phyloP scores from a whole-genome alignment of 2,797 vertebrate species.

The Catostomus latipinnis region DNA sequence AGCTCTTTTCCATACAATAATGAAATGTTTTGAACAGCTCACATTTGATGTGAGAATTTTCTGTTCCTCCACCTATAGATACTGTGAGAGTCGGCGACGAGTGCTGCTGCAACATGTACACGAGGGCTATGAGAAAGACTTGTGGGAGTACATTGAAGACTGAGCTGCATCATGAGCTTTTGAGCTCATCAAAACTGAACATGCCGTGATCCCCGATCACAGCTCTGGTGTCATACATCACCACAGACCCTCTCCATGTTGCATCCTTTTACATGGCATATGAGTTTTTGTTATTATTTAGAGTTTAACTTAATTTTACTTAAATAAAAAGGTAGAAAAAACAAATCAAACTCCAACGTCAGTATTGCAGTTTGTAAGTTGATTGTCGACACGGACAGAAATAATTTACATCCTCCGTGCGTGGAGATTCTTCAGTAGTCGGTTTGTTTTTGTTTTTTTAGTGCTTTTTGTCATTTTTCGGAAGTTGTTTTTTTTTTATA shows the following conservation, averaged over 20 bases:
- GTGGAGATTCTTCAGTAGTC: slow-evolving; percentile 8
- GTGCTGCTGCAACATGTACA: slow-evolving; percentile 99
- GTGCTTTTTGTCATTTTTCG: slow-evolving; percentile 59
- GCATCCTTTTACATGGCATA: slow-evolving; percentile 60
- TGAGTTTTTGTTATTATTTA: slow-evolving; percentile 70
- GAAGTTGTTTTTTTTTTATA: slow-evolving; percentile 75
- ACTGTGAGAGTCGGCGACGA: slow-evolving; percentile 99
- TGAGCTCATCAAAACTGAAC: background rate
- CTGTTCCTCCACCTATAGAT: slow-evolving; percentile 77
- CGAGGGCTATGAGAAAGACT: slow-evolving; percentile 99
- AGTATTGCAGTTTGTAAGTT: slow-evolving; percentile 91
- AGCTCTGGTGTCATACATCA: slow-evolving; percentile 83
- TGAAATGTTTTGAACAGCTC: too few species aligned
- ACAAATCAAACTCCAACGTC: slow-evolving; percentile 86
- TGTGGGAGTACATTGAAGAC: slow-evolving; percentile 99
- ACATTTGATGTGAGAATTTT: background rate
- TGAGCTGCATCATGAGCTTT: slow-evolving; percentile 83
- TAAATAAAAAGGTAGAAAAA: slow-evolving; percentile 93
- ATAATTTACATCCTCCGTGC: slow-evolving; percentile 75
- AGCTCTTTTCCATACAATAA: too few species aligned
- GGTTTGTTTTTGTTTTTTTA: slow-evolving; percentile 67
- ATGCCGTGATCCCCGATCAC: slow-evolving; percentile 10
- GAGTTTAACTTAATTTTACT: slow-evolving; percentile 98
- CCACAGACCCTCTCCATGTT: slow-evolving; percentile 82
- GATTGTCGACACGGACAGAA: slow-evolving; percentile 53